A percentile compares a stretch with the other conserved stretches of the same genome.
These are phyloP conservation scores for Abrostola tripartita DNA, from an alignment of 2,888 invertebrate species.

Conservation along the genomic window DNA sequence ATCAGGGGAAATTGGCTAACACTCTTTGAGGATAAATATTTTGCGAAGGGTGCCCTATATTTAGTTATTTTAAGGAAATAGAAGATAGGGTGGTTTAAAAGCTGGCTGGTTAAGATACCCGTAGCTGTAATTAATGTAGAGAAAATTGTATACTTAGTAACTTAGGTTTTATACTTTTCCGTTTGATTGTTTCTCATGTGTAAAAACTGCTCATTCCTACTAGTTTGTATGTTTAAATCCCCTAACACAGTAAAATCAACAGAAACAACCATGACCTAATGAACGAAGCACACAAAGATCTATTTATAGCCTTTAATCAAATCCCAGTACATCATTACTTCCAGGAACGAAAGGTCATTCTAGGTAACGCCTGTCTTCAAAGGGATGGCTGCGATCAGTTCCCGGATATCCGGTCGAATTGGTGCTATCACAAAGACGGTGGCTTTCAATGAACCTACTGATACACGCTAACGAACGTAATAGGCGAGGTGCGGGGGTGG, in stretches of 20 bases:
- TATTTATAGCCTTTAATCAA: conserved; percentile 31
- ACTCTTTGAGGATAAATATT: conserved; percentile 62
- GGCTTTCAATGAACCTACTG: conserved; percentile 35
- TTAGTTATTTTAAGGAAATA: conserved; percentile 11
- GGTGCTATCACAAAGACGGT: conserved; percentile 44
- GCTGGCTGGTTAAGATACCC: neutral
- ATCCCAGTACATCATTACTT: conserved; percentile 29
- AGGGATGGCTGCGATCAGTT: conserved; percentile 34
- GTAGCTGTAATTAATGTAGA: neutral
- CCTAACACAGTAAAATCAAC: no score
- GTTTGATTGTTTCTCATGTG: no score
- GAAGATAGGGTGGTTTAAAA: conserved; percentile 14
- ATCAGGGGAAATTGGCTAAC: conserved; percentile 68
- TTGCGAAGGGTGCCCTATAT: conserved; percentile 17
- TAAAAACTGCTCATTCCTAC: no score
- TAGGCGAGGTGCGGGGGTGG: conserved; percentile 10
- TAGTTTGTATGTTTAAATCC: no score
- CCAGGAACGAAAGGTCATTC: conserved; percentile 35
- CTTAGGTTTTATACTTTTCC: no score
- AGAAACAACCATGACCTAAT: neutral
- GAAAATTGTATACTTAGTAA: no score
- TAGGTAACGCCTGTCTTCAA: conserved; percentile 32
- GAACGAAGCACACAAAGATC: neutral
- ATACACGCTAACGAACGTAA: conserved; percentile 43
- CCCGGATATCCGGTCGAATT: conserved; percentile 46